These are phyloP conservation scores for Plecotus auritus DNA, from an alignment of 2,113 vertebrate genomes.

Conservation along the genomic window DNA sequence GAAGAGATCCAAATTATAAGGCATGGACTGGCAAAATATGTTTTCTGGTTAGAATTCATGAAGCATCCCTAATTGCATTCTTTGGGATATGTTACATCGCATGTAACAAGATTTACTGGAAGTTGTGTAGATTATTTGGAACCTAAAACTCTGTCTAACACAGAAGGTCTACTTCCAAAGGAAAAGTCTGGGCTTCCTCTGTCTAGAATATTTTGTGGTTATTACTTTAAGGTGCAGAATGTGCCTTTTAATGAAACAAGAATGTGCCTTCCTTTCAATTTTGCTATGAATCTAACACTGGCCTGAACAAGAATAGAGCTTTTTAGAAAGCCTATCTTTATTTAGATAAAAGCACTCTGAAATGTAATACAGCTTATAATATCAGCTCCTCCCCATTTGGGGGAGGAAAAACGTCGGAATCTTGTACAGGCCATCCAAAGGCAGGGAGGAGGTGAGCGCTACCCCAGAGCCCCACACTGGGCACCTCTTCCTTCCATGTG, in stretches of 20 bases:
- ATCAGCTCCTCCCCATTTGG: neutral
- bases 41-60: neutral
- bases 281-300: too few relatives aligned
- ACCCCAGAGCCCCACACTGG: neutral
- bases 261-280: neutral
- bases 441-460: neutral
- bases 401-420: neutral
- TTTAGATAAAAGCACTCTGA: constrained; percentile 20
- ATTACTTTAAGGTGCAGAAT: constrained; percentile 19
- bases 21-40: neutral
- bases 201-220: neutral
- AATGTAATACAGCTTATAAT: neutral
- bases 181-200: neutral
- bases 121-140: neutral
- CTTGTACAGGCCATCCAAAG: neutral
- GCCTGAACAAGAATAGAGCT: neutral
- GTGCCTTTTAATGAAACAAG: constrained; percentile 24
- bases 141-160: neutral
- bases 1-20: neutral
- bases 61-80: neutral
- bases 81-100: neutral
- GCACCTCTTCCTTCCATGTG: accelerated
- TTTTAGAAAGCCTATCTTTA: constrained; percentile 7
- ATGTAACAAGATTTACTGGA: neutral
- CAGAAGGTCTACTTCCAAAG: neutral